Conservation (phyloP, 2,797 vertebrate genomes). For the Ciconia nigra region DNA sequence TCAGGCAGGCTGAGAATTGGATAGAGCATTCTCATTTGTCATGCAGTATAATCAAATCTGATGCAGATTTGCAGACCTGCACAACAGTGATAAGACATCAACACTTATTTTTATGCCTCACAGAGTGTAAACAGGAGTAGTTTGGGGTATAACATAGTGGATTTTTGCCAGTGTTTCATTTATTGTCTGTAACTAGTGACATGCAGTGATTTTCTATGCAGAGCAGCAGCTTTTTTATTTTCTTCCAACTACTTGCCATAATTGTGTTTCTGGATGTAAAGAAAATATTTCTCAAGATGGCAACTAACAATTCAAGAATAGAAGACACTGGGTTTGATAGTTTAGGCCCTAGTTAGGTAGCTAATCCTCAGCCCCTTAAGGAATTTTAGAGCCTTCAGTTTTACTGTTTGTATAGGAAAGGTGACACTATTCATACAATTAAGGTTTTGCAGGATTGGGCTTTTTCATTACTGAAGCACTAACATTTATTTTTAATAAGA, state of each 20-base stretch:
- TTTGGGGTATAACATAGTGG: neutral
- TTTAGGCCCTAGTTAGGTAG: neutral
- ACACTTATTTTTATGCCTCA: neutral
- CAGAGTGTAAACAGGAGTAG: neutral
- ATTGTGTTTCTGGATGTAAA: neutral
- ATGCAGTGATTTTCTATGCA: neutral
- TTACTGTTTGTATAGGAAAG: neutral
- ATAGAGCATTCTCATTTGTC: neutral
- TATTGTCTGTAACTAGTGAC: neutral
- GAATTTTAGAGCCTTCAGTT: neutral
- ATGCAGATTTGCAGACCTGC: constrained; percentile 39
- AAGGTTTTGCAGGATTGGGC: neutral
- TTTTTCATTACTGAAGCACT: neutral
- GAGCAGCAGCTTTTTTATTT: neutral
- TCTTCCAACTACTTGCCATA: neutral
- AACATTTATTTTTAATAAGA: constrained; percentile 2
- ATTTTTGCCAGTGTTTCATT: neutral
- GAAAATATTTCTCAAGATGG: neutral
- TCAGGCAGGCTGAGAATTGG: neutral
- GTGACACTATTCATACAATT: neutral
- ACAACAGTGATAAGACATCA: neutral
- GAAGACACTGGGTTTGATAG: neutral
- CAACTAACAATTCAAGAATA: neutral
- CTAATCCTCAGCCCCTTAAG: neutral
- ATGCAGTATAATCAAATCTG: neutral